A percentile compares a stretch with the other conserved stretches of the same genome.
Evolutionary conservation across 2,888 invertebrate species (phyloP).

Genomic region (Exephanes ischioxanthus): DNA sequence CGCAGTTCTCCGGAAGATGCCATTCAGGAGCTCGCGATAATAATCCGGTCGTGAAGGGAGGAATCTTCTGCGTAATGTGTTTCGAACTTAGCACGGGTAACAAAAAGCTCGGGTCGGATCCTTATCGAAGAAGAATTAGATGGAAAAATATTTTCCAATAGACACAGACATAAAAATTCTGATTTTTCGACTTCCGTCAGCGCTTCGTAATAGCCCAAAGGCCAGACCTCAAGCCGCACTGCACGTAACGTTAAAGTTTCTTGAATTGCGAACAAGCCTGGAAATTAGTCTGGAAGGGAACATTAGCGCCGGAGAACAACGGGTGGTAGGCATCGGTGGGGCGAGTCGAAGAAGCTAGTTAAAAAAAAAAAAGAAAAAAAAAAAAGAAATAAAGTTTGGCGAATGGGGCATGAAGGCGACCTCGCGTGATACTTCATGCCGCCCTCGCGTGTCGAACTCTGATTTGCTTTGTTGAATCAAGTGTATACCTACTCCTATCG

Average conservation of each 20-base stretch:
- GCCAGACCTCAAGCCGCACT: not conserved
- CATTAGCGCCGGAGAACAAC: slow-evolving; percentile 57
- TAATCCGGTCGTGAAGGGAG: not conserved
- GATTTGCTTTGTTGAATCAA: slow-evolving; percentile 85
- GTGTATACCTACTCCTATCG: slow-evolving; percentile 76
- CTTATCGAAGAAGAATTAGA: not conserved
- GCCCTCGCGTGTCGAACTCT: slow-evolving; percentile 84
- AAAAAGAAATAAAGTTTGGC: slow-evolving; percentile 26
- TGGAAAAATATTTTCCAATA: not conserved
- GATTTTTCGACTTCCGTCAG: no score
- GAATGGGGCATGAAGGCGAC: slow-evolving; percentile 74
- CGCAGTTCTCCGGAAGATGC: not conserved
- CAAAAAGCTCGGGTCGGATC: not conserved
- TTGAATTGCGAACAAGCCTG: slow-evolving; percentile 33
- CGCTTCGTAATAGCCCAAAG: not conserved
- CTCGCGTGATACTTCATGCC: slow-evolving; percentile 83
- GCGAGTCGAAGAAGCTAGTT: slow-evolving; percentile 59
- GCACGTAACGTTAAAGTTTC: slow-evolving; percentile 46
- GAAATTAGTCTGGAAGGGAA: slow-evolving; percentile 55
- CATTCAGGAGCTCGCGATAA: not conserved
- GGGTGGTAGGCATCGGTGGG: slow-evolving; percentile 6
- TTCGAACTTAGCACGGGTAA: not conserved
- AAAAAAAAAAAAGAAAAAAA: slow-evolving; percentile 40
- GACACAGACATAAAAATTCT: not conserved
- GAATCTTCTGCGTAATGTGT: not conserved